Evolutionary conservation across 2,888 invertebrate species (phyloP).

Genomic region (Listrodromus nycthemerus): DNA sequence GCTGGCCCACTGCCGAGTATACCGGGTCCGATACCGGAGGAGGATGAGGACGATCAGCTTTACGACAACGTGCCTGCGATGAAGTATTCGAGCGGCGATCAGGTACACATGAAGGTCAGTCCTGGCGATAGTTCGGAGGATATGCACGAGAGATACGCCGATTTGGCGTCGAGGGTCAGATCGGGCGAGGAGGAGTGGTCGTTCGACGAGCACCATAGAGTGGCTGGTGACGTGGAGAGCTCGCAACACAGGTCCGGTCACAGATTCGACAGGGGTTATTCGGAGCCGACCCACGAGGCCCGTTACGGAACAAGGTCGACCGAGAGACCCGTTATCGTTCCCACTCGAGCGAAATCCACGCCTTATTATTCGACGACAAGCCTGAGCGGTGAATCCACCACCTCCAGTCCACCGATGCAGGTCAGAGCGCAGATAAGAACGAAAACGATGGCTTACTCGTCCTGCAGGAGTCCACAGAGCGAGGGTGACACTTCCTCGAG

Average conservation of each 20-base stretch:
- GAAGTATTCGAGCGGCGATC: conserved; percentile 79
- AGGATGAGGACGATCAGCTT: conserved; percentile 79
- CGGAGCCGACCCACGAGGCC: conserved; percentile 74
- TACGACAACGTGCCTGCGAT: conserved; percentile 83
- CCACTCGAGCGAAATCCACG: conserved; percentile 81
- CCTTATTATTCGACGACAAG: conserved; percentile 85
- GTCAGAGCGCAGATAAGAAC: conserved; percentile 82
- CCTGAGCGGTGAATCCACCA: conserved; percentile 88
- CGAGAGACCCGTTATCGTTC: conserved; percentile 86
- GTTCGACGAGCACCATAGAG: conserved; percentile 73
- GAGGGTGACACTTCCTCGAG: conserved; percentile 84
- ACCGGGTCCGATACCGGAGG: conserved; percentile 80
- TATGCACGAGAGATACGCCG: conserved; percentile 82
- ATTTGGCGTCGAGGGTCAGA: conserved; percentile 75
- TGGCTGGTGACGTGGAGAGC: conserved; percentile 62
- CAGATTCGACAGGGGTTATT: conserved; percentile 74
- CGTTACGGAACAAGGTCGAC: conserved; percentile 85
- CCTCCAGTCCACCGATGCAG: conserved; percentile 83
- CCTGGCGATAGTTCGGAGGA: conserved; percentile 81
- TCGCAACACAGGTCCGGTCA: conserved; percentile 58
- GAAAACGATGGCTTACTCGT: conserved; percentile 81
- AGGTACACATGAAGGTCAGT: conserved; percentile 78
- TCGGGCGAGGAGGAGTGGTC: conserved; percentile 80
- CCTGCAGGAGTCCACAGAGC: conserved; percentile 82
- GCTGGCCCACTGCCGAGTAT: conserved; percentile 71